These are phyloP conservation scores for Xerus rutilus DNA, from an alignment of 2,797 vertebrate species.

Conservation along the genomic window DNA sequence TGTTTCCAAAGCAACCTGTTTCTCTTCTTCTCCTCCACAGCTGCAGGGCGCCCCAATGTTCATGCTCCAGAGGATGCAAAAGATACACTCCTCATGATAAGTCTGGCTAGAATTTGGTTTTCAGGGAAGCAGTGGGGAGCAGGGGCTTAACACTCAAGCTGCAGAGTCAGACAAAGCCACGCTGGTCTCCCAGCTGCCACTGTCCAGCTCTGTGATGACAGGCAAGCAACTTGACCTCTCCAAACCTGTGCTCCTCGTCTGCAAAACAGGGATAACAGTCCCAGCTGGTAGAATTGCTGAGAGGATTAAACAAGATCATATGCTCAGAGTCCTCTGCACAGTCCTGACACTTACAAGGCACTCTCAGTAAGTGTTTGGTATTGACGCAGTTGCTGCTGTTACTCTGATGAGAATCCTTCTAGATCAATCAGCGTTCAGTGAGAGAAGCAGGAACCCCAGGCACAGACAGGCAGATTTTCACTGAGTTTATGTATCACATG, in stretches of 20 bases:
- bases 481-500: neutral
- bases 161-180: neutral
- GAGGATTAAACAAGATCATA: neutral
- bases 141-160: neutral
- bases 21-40: neutral
- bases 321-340: neutral
- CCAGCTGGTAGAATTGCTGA: neutral
- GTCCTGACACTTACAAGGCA: neutral
- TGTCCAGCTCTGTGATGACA: neutral
- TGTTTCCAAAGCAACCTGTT: neutral
- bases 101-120: neutral
- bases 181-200: neutral
- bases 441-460: neutral
- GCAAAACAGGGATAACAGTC: neutral
- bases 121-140: neutral
- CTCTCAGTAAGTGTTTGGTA: neutral
- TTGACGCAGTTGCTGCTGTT: neutral
- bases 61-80: neutral
- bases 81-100: neutral
- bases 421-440: neutral
- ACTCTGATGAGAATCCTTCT: conserved; percentile 13
- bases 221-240: neutral
- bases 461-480: neutral
- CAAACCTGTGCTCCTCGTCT: neutral
- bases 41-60: neutral